Conservation (phyloP, 2,888 invertebrate species). For the Selenia dentaria region DNA sequence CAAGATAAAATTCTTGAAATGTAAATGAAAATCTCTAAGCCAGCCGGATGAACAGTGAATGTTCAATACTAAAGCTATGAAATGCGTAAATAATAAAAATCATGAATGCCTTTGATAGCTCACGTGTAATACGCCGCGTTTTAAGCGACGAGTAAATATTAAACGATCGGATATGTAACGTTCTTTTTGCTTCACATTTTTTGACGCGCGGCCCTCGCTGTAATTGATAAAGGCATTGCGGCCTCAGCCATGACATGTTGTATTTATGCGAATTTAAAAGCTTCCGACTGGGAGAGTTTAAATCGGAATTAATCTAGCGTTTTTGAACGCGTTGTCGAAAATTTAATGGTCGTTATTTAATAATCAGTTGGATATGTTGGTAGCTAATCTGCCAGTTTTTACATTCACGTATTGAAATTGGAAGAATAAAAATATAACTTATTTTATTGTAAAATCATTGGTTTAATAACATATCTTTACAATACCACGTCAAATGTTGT, state of each 20-base stretch:
- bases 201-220: constrained; percentile 60
- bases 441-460: too few relatives aligned
- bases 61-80: too few relatives aligned
- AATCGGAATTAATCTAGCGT: constrained; percentile 72
- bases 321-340: constrained; percentile 58
- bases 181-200: constrained; percentile 55
- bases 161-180: constrained; percentile 55
- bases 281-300: constrained; percentile 68
- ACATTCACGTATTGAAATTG: too few relatives aligned
- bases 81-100: too few relatives aligned
- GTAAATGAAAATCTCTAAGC: too few relatives aligned
- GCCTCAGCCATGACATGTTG: constrained; percentile 68
- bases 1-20: too few relatives aligned
- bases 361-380: constrained; percentile 42
- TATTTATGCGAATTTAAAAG: constrained; percentile 81
- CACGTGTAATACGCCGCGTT: constrained; percentile 18
- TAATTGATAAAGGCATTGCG: constrained; percentile 78
- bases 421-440: too few relatives aligned
- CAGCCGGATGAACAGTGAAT: too few relatives aligned
- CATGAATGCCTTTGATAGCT: constrained; percentile 8
- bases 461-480: too few relatives aligned
- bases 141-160: constrained; percentile 57
- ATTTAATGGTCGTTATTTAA: constrained; percentile 61
- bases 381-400: too few relatives aligned
- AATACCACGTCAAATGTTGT: too few relatives aligned